These are phyloP conservation scores for Lethenteron camtschaticum DNA, from an alignment of 2,113 vertebrate species.

Conservation along the genomic window DNA sequence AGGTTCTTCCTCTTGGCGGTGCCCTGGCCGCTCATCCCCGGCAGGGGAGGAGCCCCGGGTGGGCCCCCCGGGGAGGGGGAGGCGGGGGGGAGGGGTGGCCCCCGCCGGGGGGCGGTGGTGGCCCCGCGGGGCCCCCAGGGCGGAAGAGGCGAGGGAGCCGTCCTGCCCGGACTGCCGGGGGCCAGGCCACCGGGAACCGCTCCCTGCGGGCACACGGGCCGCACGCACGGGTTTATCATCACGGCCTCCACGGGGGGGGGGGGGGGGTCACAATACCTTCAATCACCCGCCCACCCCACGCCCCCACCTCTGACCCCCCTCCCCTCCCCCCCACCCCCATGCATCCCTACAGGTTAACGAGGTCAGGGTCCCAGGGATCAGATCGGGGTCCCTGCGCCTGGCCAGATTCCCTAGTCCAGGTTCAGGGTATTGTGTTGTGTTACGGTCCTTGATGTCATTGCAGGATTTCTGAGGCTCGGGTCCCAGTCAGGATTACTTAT, in stretches of 20 bases:
- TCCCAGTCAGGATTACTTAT: too few relatives aligned
- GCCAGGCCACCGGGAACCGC: slow-evolving; percentile 19
- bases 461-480: too few relatives aligned
- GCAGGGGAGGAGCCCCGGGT: slow-evolving; percentile 40
- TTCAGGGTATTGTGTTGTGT: too few relatives aligned
- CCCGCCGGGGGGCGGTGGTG: slow-evolving; percentile 17
- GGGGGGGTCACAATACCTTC: slow-evolving; percentile 14
- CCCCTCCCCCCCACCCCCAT: too few relatives aligned
- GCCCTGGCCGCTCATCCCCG: slow-evolving; percentile 20
- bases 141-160: slow-evolving; percentile 23
- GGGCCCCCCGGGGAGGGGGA: slow-evolving; percentile 53
- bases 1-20: slow-evolving; percentile 67
- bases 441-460: too few relatives aligned
- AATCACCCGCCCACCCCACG: too few relatives aligned
- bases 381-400: too few relatives aligned
- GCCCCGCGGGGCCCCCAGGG: slow-evolving; percentile 17
- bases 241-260: slow-evolving; percentile 32
- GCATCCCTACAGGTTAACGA: too few relatives aligned
- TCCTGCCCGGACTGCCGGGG: slow-evolving; percentile 19
- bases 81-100: slow-evolving; percentile 29
- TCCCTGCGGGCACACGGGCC: slow-evolving; percentile 9
- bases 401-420: too few relatives aligned
- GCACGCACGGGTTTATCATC: slow-evolving; percentile 18
- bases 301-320: too few relatives aligned
- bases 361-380: too few relatives aligned